Evolutionary conservation across 1,140 invertebrate species (phyloP).

Genomic region (Drosophila lini): DNA sequence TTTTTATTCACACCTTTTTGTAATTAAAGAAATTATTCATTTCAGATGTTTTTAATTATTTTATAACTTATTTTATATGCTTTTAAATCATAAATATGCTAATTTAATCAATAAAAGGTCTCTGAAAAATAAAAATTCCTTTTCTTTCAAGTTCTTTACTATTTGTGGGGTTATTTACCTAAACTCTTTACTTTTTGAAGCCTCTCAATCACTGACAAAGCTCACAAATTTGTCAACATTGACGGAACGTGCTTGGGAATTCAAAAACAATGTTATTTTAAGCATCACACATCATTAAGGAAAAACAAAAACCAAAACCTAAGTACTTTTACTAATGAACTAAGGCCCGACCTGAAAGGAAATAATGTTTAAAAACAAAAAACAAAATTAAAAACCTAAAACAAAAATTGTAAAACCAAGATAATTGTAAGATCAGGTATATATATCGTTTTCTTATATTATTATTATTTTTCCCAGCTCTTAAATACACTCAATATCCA

Average conservation of each 20-base stretch:
- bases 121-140: rapidly evolving
- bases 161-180: not conserved
- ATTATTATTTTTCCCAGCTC: not conserved
- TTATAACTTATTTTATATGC: not conserved
- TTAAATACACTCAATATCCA: not conserved
- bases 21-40: no score
- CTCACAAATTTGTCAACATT: slow-evolving; percentile 3
- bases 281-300: not conserved
- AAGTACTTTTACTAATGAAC: not conserved
- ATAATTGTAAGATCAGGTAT: no score
- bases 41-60: no score
- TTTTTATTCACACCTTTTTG: no score
- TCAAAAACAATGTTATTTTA: not conserved
- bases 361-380: not conserved
- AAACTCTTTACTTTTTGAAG: not conserved
- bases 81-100: not conserved
- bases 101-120: not conserved
- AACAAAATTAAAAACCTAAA: not conserved
- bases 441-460: not conserved
- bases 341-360: not conserved
- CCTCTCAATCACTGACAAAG: not conserved
- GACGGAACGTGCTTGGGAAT: slow-evolving; percentile 25
- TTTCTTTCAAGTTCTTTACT: not conserved
- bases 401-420: not conserved
- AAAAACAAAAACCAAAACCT: not conserved